These are phyloP conservation scores for Prochilodus magdalenae DNA, from an alignment of 2,113 vertebrate species.

Conservation along the genomic window DNA sequence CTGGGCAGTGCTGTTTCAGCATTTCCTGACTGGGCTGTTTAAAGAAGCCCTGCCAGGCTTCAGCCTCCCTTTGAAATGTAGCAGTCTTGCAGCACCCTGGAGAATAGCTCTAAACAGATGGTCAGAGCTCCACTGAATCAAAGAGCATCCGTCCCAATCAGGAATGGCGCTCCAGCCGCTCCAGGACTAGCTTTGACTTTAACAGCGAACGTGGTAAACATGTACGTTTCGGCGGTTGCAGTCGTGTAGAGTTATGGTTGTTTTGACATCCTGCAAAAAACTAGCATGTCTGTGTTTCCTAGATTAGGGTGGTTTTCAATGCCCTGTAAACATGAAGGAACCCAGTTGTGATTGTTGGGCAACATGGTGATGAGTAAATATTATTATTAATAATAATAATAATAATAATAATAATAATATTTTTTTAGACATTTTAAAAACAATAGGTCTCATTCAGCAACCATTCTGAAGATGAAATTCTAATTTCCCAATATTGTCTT, in stretches of 20 bases:
- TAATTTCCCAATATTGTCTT: too few relatives aligned
- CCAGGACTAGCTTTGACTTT: conserved; percentile 11
- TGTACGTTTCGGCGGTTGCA: background rate
- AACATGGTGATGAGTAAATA: background rate
- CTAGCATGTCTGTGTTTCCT: background rate
- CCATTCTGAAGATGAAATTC: too few relatives aligned
- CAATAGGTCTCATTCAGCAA: too few relatives aligned
- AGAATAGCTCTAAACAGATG: conserved; percentile 29
- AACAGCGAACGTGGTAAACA: conserved; percentile 15
- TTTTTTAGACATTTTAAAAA: background rate
- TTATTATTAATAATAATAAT: too few relatives aligned
- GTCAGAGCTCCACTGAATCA: conserved; percentile 13
- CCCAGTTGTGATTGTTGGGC: background rate
- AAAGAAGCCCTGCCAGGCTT: conserved; percentile 11
- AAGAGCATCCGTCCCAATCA: conserved; percentile 7
- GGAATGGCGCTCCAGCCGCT: background rate
- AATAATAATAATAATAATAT: too few relatives aligned
- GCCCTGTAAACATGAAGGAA: background rate
- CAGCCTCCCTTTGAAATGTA: conserved; percentile 28
- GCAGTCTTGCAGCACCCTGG: conserved; percentile 24
- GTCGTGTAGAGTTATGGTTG: background rate
- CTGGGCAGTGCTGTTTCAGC: conserved; percentile 11
- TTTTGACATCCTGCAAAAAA: background rate
- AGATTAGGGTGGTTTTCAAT: background rate
- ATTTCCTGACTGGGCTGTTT: conserved; percentile 20